A percentile compares a stretch with the other conserved stretches of the same genome.
phyloP scores from a whole-genome alignment of 2,888 invertebrate species.

The Lycia hirtaria region DNA sequence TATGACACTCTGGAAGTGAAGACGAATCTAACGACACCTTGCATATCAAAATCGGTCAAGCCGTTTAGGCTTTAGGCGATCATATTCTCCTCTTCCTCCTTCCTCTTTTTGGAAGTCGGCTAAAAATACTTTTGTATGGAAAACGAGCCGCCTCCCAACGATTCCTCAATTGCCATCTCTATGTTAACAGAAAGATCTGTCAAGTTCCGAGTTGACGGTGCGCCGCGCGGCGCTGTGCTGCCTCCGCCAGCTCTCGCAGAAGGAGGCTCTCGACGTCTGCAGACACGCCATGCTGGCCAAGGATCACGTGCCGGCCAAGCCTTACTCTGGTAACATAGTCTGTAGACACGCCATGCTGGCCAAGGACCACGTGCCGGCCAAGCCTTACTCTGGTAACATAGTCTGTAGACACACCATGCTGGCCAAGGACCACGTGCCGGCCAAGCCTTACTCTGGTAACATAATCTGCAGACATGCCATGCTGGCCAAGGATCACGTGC shows the following conservation, averaged over 20 bases:
- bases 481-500: slow-evolving; percentile 72
- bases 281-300: slow-evolving; percentile 91
- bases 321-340: slow-evolving; percentile 86
- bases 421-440: slow-evolving; percentile 72
- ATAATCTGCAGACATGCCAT: slow-evolving; percentile 97
- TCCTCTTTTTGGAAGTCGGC: no score
- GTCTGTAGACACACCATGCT: slow-evolving; percentile 95
- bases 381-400: slow-evolving; percentile 76
- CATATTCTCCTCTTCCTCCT: no score
- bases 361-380: slow-evolving; percentile 70
- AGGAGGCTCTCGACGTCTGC: slow-evolving; percentile 98
- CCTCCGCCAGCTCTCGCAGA: slow-evolving; percentile 96
- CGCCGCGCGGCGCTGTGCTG: slow-evolving; percentile 98
- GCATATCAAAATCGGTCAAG: no score
- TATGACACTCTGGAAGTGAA: no score
- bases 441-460: slow-evolving; percentile 74
- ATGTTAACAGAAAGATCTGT: slow-evolving; percentile 87
- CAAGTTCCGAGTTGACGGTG: slow-evolving; percentile 95
- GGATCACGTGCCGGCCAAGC: slow-evolving; percentile 71
- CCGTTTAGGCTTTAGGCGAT: no score
- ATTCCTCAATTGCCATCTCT: no score
- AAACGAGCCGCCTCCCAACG: no score
- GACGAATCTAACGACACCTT: no score
- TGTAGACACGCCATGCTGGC: slow-evolving; percentile 93
- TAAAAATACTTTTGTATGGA: no score